Conservation (phyloP, 1,140 invertebrate genomes). For the Bombus balteatus region DNA sequence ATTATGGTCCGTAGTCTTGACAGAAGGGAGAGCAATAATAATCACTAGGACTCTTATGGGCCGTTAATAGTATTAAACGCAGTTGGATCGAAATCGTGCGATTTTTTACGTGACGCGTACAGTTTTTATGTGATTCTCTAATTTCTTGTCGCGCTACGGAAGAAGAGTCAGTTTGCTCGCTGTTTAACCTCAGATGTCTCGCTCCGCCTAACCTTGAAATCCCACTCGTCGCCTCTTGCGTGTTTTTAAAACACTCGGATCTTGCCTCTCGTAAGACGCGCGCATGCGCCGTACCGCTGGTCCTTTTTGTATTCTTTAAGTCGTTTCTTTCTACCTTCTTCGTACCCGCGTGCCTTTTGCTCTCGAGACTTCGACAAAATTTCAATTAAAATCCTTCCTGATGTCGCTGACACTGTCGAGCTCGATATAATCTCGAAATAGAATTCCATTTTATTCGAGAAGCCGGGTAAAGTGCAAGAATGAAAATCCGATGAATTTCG, state of each 20-base stretch:
- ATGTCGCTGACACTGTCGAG: background rate
- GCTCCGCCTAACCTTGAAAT: slow-evolving; percentile 66
- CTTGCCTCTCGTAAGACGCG: slow-evolving; percentile 40
- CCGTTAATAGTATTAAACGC: background rate
- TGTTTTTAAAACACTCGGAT: slow-evolving; percentile 63
- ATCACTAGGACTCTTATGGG: too few relatives aligned
- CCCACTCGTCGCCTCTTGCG: slow-evolving; percentile 62
- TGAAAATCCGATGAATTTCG: background rate
- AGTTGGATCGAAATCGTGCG: background rate
- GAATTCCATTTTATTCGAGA: background rate
- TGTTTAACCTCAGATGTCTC: slow-evolving; percentile 61
- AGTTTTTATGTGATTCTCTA: background rate
- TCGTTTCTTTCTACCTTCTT: slow-evolving; percentile 11
- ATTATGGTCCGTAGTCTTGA: background rate
- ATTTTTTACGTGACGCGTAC: background rate
- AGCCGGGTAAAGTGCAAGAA: background rate
- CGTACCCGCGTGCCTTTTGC: background rate
- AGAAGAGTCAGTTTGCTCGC: slow-evolving; percentile 37
- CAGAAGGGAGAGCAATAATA: background rate
- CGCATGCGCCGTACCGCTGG: slow-evolving; percentile 40
- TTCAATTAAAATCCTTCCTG: slow-evolving; percentile 48
- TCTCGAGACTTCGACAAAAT: slow-evolving; percentile 26
- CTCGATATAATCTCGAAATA: slow-evolving; percentile 20
- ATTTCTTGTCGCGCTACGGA: background rate
- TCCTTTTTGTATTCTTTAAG: slow-evolving; percentile 30